These are phyloP conservation scores for Neocrepidodera transversa DNA, from an alignment of 2,888 invertebrate genomes.

Conservation along the genomic window DNA sequence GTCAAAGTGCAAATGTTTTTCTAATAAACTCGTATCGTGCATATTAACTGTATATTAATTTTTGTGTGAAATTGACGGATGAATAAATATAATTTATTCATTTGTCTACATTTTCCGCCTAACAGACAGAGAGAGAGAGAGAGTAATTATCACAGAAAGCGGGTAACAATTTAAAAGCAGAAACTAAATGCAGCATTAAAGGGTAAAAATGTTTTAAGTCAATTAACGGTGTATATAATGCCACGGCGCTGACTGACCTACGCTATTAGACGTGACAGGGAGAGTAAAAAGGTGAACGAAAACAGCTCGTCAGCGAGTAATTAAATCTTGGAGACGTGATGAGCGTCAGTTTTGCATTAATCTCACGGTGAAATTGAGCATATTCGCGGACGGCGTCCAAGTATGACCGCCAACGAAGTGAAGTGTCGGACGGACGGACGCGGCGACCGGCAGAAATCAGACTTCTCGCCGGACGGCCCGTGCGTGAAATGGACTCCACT, in stretches of 20 bases:
- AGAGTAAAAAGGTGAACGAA: constrained; percentile 30
- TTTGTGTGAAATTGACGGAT: too few relatives aligned
- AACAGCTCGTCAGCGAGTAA: constrained; percentile 23
- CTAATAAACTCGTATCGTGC: too few relatives aligned
- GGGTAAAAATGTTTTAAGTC: neutral
- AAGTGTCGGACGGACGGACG: constrained; percentile 16
- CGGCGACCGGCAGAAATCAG: constrained; percentile 36
- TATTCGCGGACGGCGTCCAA: constrained; percentile 37
- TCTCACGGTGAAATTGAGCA: constrained; percentile 38
- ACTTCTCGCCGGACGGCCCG: constrained; percentile 42
- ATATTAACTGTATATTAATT: too few relatives aligned
- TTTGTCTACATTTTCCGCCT: too few relatives aligned
- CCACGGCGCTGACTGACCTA: neutral
- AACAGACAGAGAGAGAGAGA: too few relatives aligned
- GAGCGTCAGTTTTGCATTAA: constrained; percentile 30
- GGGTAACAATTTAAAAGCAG: too few relatives aligned
- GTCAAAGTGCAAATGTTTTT: too few relatives aligned
- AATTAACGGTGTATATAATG: neutral
- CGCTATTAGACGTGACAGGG: constrained; percentile 12
- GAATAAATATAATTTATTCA: too few relatives aligned
- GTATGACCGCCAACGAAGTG: neutral
- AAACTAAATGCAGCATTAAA: too few relatives aligned
- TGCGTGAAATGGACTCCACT: constrained; percentile 49
- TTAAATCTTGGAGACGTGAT: constrained; percentile 34
- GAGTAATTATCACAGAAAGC: too few relatives aligned